Evolutionary conservation across 1,140 invertebrate genomes (phyloP), one percentile per base, ranked within the genome.

Genomic region (Drosophila seguyi): DNA sequence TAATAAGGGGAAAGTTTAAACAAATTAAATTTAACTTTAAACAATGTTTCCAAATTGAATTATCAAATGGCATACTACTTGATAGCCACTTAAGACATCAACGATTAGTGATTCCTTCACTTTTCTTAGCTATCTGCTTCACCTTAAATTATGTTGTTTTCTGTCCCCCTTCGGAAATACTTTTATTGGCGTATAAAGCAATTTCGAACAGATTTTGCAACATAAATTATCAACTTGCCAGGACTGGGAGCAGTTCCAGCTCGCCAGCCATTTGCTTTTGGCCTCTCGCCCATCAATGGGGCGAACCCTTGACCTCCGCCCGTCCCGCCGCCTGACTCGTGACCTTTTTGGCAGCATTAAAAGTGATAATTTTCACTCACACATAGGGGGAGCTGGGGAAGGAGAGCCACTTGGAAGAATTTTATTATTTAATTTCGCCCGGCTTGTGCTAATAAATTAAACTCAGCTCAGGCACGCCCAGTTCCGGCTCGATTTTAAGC

Each of bases 321-420:
- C 11, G 38, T 25, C 38, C 27, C 38, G 42, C 14, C 31, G 39
- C 41, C 25, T 45, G 79, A 79, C 61, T 83, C 71, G 69, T 87
- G 84, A 88, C 84, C 84, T 84, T 88, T 87, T 87, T 87, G 84
- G 84, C 84, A 87, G 81, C 84, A 87, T 88, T 88, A 77, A 84
- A 78, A 84, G 85, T 87, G 84, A 87, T 87, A 88, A 87, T 87
- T 87, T 80, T 82, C 66, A 65, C 78, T 78, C 80, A 39, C 41
- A 60, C 79, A 68, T 53, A 39, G 61, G 4, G 11, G 10, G 10
- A 48, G 34, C 29, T 4, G 18, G 14, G 6, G 50, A n/a, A 14
- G 11, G 16, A n/a, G 66, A 73, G 80, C 72, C 58, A 84, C 84
- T 88, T 80, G 73, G 52, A 74, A 60, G 77, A 87, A 76, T 87